A percentile compares a stretch with the other conserved stretches of the same genome.
phyloP scores from a whole-genome alignment of 2,113 vertebrate species.

The crab-eating macaque (Macaca fascicularis) region DNA sequence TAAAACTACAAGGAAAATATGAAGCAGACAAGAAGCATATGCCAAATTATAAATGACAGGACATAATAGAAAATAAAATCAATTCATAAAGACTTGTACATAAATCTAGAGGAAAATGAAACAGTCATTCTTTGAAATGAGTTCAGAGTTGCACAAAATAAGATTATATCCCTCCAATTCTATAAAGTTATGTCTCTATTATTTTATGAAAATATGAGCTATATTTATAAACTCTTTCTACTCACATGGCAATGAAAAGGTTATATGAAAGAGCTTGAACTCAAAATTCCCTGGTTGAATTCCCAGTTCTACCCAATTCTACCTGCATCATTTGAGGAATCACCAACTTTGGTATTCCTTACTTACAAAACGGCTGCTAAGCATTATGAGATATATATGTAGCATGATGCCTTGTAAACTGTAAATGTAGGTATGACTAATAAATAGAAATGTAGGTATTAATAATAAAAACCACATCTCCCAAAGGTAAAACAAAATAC shows the following conservation, averaged over 20 bases:
- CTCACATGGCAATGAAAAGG: neutral
- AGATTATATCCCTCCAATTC: neutral
- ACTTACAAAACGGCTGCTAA: neutral
- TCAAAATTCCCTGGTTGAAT: neutral
- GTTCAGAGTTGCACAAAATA: constrained; percentile 28
- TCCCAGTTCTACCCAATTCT: neutral
- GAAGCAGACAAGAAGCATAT: constrained; percentile 20
- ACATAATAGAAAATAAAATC: constrained; percentile 39
- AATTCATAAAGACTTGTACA: constrained; percentile 44
- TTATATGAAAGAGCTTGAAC: neutral
- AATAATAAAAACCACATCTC: neutral
- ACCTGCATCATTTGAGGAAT: neutral
- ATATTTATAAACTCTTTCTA: neutral
- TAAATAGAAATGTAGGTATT: neutral
- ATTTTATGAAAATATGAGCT: neutral
- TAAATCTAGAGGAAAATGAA: constrained; percentile 19
- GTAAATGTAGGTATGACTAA: neutral
- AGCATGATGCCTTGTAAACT: neutral
- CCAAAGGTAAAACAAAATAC: neutral
- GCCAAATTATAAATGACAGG: constrained; percentile 33
- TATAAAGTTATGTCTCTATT: constrained; percentile 19
- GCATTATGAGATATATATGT: neutral
- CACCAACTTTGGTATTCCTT: neutral
- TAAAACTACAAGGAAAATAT: constrained; percentile 37
- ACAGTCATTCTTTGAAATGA: constrained; percentile 21